Evolutionary conservation across 2,113 vertebrate species (phyloP).

Genomic region (Grantiella picta): DNA sequence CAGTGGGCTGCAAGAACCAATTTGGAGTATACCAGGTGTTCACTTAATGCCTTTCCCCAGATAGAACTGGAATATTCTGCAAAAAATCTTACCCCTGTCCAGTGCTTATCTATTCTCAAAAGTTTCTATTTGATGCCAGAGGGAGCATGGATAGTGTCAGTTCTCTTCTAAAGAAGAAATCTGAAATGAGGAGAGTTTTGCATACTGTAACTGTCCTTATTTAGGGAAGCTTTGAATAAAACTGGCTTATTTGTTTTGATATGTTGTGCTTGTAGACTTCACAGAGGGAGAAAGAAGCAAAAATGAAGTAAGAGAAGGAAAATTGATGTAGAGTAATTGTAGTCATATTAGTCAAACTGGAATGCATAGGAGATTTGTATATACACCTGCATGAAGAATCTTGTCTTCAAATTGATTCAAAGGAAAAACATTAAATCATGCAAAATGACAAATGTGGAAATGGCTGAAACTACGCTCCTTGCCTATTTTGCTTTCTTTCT

Average conservation of each 20-base stretch:
- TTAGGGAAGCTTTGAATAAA: background rate
- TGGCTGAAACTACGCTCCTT: background rate
- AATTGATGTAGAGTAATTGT: background rate
- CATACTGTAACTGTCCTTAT: background rate
- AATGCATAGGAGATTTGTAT: background rate
- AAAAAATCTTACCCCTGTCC: background rate
- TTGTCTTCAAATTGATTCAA: background rate
- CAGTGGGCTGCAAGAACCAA: background rate
- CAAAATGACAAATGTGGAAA: background rate
- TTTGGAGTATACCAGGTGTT: background rate
- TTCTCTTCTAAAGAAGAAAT: background rate
- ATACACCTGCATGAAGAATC: background rate
- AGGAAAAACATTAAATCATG: background rate
- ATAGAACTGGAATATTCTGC: background rate
- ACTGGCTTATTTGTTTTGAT: background rate
- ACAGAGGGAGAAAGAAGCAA: background rate
- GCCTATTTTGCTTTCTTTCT: background rate
- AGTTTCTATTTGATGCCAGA: background rate
- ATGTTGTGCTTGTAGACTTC: background rate
- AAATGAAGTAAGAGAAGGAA: background rate
- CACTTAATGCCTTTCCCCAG: background rate
- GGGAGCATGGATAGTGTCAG: background rate
- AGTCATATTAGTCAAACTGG: background rate
- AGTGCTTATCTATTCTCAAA: background rate
- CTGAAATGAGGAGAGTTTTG: background rate